Evolutionary conservation across 1,140 invertebrate species (phyloP).

Genomic region (Platyscapa corneri): DNA sequence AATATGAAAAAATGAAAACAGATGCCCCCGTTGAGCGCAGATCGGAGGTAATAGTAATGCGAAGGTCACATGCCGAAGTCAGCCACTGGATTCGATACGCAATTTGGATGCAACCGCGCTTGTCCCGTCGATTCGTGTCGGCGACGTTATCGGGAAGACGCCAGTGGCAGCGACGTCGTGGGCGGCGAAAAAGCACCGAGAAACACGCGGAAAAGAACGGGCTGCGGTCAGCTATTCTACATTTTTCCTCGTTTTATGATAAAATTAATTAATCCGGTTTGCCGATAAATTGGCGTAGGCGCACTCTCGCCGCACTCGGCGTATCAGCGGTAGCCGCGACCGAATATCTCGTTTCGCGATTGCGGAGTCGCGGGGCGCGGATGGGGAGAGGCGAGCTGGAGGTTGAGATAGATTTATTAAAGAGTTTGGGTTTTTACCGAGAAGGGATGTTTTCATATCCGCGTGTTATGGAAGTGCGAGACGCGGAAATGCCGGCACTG

Average conservation of each 20-base stretch:
- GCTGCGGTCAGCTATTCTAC: background rate
- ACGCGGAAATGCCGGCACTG: background rate
- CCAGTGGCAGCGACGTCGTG: background rate
- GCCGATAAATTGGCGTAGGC: background rate
- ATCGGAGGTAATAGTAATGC: too few relatives aligned
- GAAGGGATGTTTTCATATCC: background rate
- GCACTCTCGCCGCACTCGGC: background rate
- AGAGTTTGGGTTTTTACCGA: background rate
- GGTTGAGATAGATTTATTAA: background rate
- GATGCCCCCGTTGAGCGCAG: too few relatives aligned
- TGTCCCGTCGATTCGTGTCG: background rate
- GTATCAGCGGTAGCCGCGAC: too few relatives aligned
- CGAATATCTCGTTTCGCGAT: too few relatives aligned
- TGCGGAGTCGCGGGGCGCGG: background rate
- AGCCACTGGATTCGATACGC: too few relatives aligned
- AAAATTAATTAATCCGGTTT: conserved; percentile 5
- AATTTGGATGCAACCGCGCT: too few relatives aligned
- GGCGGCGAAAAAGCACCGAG: background rate
- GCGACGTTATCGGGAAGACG: background rate
- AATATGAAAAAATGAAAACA: too few relatives aligned
- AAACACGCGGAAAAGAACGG: background rate
- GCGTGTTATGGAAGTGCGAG: background rate
- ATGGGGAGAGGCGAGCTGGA: background rate
- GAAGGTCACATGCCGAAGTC: too few relatives aligned
- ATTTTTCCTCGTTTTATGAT: background rate